Evolutionary conservation across 2,797 vertebrate species (phyloP).

Genomic region (Mormyrus hasselquistii): DNA sequence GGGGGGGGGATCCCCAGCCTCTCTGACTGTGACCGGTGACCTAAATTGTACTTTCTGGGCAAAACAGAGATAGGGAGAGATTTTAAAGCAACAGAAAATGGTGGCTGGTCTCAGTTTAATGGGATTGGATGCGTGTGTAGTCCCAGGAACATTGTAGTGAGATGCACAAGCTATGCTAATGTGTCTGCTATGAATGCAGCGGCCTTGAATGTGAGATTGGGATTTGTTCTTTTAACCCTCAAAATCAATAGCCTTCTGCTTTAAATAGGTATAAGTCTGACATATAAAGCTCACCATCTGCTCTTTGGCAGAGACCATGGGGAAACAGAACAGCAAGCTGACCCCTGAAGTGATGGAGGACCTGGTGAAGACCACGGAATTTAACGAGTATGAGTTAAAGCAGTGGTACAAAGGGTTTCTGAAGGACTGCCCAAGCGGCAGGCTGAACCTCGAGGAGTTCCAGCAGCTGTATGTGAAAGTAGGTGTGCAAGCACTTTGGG

Average conservation of each 20-base stretch:
- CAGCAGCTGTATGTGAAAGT: conserved; percentile 99
- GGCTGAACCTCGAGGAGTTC: conserved; percentile 97
- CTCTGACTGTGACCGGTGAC: neutral
- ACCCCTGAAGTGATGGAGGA: conserved; percentile 99
- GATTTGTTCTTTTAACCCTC: neutral
- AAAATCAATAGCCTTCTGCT: neutral
- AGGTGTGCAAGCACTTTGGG: conserved; percentile 29
- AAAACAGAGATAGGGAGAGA: neutral
- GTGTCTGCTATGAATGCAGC: neutral
- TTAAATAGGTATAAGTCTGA: neutral
- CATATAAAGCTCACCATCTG: neutral
- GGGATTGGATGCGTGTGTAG: neutral
- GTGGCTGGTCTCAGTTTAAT: neutral
- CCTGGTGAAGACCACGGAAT: conserved; percentile 98
- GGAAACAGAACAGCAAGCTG: conserved; percentile 99
- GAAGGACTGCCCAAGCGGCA: conserved; percentile 93
- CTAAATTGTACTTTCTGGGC: neutral
- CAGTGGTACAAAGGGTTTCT: conserved; percentile 99
- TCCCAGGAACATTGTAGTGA: neutral
- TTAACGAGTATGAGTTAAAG: conserved; percentile 98
- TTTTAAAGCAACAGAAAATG: neutral
- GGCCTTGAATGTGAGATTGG: neutral
- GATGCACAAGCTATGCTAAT: neutral
- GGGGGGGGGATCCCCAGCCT: neutral
- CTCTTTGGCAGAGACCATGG: conserved; percentile 76